A percentile compares a stretch with the other conserved stretches of the same genome.
Conservation (phyloP, 2,888 invertebrate genomes). For the Cryptosula pallasiana region DNA sequence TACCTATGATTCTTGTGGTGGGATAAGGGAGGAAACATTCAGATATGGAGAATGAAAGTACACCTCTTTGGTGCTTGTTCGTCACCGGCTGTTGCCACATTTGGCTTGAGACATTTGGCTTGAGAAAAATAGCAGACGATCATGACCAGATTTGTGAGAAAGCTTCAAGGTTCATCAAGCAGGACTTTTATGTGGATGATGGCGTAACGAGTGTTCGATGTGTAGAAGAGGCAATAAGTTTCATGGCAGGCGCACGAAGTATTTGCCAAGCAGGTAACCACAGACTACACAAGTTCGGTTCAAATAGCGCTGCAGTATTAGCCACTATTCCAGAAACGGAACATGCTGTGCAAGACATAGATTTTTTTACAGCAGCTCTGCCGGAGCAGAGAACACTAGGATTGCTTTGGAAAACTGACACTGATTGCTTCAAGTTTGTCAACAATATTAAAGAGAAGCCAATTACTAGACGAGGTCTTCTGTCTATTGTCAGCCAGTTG, state of each 20-base stretch:
- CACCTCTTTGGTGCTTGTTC: conserved; percentile 22
- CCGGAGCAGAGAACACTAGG: conserved; percentile 29
- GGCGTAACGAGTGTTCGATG: conserved; percentile 24
- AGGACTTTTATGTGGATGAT: conserved; percentile 29
- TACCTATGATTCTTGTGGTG: conserved; percentile 28
- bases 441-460: conserved; percentile 15
- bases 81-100: neutral
- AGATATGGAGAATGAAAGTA: conserved; percentile 19
- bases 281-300: neutral
- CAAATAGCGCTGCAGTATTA: conserved; percentile 3
- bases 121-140: neutral
- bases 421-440: conserved; percentile 27
- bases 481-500: neutral
- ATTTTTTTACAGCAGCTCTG: conserved; percentile 19
- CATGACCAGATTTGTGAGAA: neutral
- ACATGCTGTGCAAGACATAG: conserved; percentile 12
- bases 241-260: neutral
- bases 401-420: conserved; percentile 26
- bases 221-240: conserved; percentile 1
- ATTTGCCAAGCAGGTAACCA: neutral
- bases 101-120: neutral
- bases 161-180: conserved; percentile 11
- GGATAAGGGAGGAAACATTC: neutral
- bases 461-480: neutral
- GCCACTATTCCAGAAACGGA: neutral